Percentiles rank a stretch among this genome's conserved stretches.
phyloP scores from a whole-genome alignment of 2,797 vertebrate species.

The Loris lydekkerianus region DNA sequence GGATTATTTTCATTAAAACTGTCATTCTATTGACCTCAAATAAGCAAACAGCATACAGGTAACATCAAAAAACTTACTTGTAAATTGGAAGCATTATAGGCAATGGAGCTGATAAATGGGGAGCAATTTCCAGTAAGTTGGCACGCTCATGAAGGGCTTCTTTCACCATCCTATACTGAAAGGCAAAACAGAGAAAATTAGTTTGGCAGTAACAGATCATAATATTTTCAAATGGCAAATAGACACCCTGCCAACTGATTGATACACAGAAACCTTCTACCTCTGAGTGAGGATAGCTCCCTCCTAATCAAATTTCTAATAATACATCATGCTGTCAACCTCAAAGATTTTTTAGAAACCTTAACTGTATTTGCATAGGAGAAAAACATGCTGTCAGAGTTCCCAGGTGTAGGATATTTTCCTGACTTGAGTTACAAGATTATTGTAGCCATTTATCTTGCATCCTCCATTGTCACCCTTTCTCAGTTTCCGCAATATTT shows the following conservation, averaged over 20 bases:
- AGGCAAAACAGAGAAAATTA: constrained; percentile 79
- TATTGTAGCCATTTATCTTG: constrained; percentile 78
- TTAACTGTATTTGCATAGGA: constrained; percentile 85
- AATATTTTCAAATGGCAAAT: constrained; percentile 86
- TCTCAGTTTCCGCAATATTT: constrained; percentile 57
- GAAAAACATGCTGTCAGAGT: constrained; percentile 83
- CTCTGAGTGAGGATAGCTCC: constrained; percentile 78
- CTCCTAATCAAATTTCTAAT: constrained; percentile 85
- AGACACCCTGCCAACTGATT: constrained; percentile 85
- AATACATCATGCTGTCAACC: constrained; percentile 85
- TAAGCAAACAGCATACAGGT: constrained; percentile 21
- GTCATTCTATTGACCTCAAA: constrained; percentile 43
- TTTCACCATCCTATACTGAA: constrained; percentile 98
- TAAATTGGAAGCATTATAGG: constrained; percentile 99
- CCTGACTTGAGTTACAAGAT: constrained; percentile 83
- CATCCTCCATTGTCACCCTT: constrained; percentile 54
- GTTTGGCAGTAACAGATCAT: constrained; percentile 86
- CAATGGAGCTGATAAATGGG: constrained; percentile 95
- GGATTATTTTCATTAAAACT: constrained; percentile 59
- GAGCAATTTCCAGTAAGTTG: constrained; percentile 96
- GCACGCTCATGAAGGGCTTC: constrained; percentile 97
- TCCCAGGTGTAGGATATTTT: constrained; percentile 81
- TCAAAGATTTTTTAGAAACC: constrained; percentile 83
- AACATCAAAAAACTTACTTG: constrained; percentile 91
- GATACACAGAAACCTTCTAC: constrained; percentile 85